Conservation (phyloP, 2,113 vertebrate genomes). For the Campylomormyrus tamandua region DNA sequence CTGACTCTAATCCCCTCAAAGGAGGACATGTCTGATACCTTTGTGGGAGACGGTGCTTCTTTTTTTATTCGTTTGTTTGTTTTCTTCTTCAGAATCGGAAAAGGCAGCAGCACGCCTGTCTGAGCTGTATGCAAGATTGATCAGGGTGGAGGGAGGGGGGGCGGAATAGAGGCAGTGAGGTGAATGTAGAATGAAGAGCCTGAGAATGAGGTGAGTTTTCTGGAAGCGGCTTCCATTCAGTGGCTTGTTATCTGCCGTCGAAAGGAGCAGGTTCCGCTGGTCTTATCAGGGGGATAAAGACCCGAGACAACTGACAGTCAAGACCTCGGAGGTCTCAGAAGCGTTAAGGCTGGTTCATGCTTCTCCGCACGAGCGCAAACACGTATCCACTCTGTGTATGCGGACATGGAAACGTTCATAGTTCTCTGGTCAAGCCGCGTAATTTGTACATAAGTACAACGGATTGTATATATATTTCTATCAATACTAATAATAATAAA, state of each 20-base stretch:
- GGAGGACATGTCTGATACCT: conserved; percentile 7
- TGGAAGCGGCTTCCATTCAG: conserved; percentile 15
- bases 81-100: conserved; percentile 13
- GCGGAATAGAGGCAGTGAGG: conserved; percentile 5
- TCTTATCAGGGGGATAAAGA: conserved; percentile 11
- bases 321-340: not conserved
- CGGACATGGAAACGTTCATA: too few relatives aligned
- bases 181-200: conserved; percentile 20
- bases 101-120: conserved; percentile 39
- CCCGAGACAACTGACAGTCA: not conserved
- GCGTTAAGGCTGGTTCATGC: too few relatives aligned
- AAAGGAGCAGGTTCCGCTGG: not conserved
- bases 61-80: conserved; percentile 43
- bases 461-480: too few relatives aligned
- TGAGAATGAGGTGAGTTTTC: not conserved
- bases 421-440: too few relatives aligned
- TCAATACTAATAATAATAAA: too few relatives aligned
- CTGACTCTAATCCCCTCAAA: not conserved
- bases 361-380: too few relatives aligned
- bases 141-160: conserved; percentile 2
- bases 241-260: not conserved
- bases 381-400: too few relatives aligned
- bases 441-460: too few relatives aligned
- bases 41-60: conserved; percentile 21
- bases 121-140: conserved; percentile 42